Evolutionary conservation across 2,113 vertebrate species (phyloP).

Genomic region (Pelecanus crispus): DNA sequence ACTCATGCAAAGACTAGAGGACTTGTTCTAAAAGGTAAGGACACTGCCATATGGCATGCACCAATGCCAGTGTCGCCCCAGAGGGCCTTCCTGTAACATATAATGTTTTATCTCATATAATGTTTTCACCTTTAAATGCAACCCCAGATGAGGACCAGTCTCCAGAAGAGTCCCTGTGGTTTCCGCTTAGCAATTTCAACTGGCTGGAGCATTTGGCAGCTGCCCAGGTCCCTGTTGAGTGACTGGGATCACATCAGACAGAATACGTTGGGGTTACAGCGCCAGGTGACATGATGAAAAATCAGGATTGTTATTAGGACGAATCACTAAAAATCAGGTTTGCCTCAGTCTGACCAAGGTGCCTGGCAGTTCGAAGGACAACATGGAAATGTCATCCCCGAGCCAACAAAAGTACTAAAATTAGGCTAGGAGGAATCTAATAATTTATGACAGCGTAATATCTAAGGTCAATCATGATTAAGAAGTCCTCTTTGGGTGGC

Average conservation of each 20-base stretch:
- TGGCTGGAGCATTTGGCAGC: not conserved
- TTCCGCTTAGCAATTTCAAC: not conserved
- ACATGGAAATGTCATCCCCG: not conserved
- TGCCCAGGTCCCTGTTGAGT: not conserved
- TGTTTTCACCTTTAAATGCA: not conserved
- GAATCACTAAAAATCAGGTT: not conserved
- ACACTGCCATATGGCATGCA: not conserved
- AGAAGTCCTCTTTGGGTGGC: not conserved
- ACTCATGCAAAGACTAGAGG: not conserved
- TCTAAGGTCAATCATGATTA: not conserved
- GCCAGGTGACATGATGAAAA: not conserved
- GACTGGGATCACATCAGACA: not conserved
- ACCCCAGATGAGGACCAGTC: not conserved
- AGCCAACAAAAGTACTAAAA: not conserved
- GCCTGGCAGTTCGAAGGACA: not conserved
- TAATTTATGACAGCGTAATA: too few relatives aligned
- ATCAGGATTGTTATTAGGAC: not conserved
- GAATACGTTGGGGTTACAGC: not conserved
- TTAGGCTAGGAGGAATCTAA: not conserved
- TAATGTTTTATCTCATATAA: not conserved
- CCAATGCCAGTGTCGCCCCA: not conserved
- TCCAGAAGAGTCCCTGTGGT: not conserved
- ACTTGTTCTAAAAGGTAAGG: not conserved
- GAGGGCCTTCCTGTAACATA: not conserved
- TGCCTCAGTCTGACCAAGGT: not conserved